Conservation (phyloP, 2,113 vertebrate species). For the Brienomyrus brachyistius region DNA sequence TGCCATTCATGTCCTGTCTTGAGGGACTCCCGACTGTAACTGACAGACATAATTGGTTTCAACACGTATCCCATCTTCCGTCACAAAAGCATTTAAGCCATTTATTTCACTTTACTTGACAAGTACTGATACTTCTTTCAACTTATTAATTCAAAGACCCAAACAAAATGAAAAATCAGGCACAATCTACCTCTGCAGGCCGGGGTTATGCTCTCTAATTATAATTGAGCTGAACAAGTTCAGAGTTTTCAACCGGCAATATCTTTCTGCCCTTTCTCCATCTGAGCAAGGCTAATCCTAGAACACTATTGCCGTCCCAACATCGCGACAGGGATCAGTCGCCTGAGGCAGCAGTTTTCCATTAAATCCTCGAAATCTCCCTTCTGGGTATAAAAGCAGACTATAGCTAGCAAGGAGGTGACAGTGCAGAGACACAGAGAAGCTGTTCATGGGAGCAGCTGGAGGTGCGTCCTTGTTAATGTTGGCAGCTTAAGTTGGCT, state of each 20-base stretch:
- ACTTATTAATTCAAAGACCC: neutral
- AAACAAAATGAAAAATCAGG: neutral
- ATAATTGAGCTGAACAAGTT: neutral
- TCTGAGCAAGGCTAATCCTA: neutral
- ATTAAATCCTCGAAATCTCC: neutral
- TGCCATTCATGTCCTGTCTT: neutral
- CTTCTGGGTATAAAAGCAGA: neutral
- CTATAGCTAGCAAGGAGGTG: neutral
- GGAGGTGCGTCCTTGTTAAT: neutral
- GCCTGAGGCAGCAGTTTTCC: neutral
- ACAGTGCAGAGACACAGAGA: neutral
- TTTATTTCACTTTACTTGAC: neutral
- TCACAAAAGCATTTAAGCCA: neutral
- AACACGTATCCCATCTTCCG: neutral
- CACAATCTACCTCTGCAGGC: neutral
- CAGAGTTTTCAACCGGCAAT: neutral
- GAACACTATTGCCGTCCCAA: neutral
- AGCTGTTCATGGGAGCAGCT: neutral
- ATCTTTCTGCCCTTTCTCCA: neutral
- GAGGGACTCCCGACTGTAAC: neutral
- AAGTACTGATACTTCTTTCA: neutral
- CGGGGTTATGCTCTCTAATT: neutral
- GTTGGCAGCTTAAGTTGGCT: conserved; percentile 27
- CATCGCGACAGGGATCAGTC: neutral
- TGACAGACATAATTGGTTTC: neutral